Evolutionary conservation across 1,140 invertebrate genomes (phyloP).

Genomic region (Schlechtendalia chinensis): DNA sequence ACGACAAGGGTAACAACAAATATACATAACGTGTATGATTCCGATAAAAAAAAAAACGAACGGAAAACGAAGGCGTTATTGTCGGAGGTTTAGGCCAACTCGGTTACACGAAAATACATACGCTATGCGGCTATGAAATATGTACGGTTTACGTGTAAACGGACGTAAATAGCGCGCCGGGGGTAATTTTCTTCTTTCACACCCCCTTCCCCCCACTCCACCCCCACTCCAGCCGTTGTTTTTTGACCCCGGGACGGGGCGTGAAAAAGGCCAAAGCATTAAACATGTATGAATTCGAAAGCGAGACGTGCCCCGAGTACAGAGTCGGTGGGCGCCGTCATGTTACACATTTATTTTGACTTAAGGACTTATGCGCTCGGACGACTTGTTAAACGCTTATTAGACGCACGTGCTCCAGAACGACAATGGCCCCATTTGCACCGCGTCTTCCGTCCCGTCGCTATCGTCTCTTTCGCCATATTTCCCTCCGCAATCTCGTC

Average conservation of each 20-base stretch:
- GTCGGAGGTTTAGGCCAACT: not conserved
- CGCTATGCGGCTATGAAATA: not conserved
- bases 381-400: slow-evolving; percentile 50
- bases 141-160: slow-evolving; percentile 36
- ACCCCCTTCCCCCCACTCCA: no score
- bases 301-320: slow-evolving; percentile 42
- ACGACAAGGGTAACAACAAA: not conserved
- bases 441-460: not conserved
- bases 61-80: slow-evolving; percentile 20
- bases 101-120: not conserved
- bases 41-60: not conserved
- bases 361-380: slow-evolving; percentile 49
- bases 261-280: slow-evolving; percentile 42
- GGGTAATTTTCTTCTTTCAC: slow-evolving; percentile 6
- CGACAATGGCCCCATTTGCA: slow-evolving; percentile 45
- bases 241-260: slow-evolving; percentile 15
- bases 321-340: slow-evolving; percentile 17
- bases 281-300: slow-evolving; percentile 49
- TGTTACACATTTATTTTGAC: slow-evolving; percentile 50
- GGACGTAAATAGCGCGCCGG: slow-evolving; percentile 35
- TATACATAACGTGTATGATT: not conserved
- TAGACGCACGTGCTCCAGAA: slow-evolving; percentile 41
- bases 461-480: not conserved
- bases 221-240: no score
- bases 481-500: not conserved